phyloP scores from a whole-genome alignment of 2,888 invertebrate species.

The Noctua comes region DNA sequence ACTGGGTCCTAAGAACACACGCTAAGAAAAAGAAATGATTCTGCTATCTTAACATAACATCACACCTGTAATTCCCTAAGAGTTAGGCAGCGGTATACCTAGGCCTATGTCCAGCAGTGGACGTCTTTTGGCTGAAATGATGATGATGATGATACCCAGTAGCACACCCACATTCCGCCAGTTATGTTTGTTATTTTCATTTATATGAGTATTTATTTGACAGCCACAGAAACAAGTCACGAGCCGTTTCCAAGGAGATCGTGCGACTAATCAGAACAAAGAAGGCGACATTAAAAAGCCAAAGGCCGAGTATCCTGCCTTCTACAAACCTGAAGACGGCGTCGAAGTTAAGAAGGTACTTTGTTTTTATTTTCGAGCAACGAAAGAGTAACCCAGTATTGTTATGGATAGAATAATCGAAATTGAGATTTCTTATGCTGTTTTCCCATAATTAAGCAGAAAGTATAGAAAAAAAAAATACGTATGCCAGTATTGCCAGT shows the following conservation, averaged over 20 bases:
- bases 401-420: slow-evolving; percentile 1
- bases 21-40: neutral
- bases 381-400: slow-evolving; percentile 15
- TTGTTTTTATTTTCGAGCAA: slow-evolving; percentile 24
- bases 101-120: too few species aligned
- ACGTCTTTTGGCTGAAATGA: too few species aligned
- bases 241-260: neutral
- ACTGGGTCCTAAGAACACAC: neutral
- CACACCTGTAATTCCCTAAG: neutral
- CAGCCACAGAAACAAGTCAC: slow-evolving; percentile 12
- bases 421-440: neutral
- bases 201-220: neutral
- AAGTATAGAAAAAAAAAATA: neutral
- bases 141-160: too few species aligned
- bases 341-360: slow-evolving; percentile 83
- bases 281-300: slow-evolving; percentile 41
- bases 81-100: neutral
- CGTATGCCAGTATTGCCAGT: neutral
- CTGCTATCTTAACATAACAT: neutral
- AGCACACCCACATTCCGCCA: neutral
- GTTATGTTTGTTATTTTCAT: neutral
- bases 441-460: neutral
- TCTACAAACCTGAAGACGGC: slow-evolving; percentile 80
- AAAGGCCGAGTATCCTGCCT: slow-evolving; percentile 76
- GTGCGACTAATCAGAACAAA: slow-evolving; percentile 13